Evolutionary conservation across 1,140 invertebrate species (phyloP), one percentile per base, ranked within the genome.

Genomic region (Dryas iulia): DNA sequence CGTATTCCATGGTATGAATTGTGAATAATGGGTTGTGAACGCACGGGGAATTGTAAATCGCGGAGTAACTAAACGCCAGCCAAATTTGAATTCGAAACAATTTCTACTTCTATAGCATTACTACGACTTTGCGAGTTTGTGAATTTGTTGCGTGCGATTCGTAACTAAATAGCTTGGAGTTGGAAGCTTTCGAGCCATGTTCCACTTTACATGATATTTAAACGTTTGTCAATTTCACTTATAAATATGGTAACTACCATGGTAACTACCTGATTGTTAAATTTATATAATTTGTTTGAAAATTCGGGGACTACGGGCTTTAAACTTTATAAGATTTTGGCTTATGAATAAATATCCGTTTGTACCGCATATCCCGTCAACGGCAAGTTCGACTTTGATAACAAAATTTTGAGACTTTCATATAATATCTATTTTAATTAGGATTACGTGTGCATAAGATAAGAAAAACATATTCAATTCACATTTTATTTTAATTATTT

Each of bases 21-120:
- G 78, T 79, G 83, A 83, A 83, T 85, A 83, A 83, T 83, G 78
- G 72, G 78, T 69, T 73, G 69, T 52, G 72, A 73, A 79, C 73
- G 74, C 74, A 71, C 54, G 33, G 72, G 66, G 76, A 83, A 85
- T 85, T 72, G 73, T 66, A 75, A 77, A 78, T 77, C 71, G 71
- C 39, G 60, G 26, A 63, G 72, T 69, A 71, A 68, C 65, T 67
- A 74, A 69, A 63, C 69, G 68, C 72, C 58, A 54, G 35, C 60
- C 61, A 65, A 72, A 74, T 72, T 77, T 57, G 71, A 71, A 71
- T 71, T 52, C 25, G 56, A 28, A 35, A 61, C 39, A 39, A 47
- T 62, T 53, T 62, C 24, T 26, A 28, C 12, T 6, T 47, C 28
- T 47, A 58, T 60, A 31, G 63, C 25, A 26, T 12, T 35, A 25